A percentile compares a stretch with the other conserved stretches of the same genome.
These are phyloP conservation scores for Argopecten irradians DNA, from an alignment of 1,140 invertebrate genomes.

Conservation along the genomic window DNA sequence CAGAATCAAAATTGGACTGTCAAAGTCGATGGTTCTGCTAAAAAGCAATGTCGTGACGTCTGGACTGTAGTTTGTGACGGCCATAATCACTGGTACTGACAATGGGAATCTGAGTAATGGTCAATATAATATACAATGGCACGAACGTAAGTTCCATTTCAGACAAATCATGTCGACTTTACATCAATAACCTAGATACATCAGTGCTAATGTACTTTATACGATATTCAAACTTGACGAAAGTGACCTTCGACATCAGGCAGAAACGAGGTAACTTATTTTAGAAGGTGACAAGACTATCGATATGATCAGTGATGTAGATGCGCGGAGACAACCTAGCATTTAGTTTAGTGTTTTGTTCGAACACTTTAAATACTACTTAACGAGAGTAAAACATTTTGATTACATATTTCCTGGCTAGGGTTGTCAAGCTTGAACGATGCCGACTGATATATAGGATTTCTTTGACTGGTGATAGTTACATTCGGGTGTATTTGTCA, in stretches of 20 bases:
- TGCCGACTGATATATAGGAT: no score
- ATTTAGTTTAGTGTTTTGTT: no score
- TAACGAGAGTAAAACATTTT: no score
- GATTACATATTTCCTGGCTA: no score
- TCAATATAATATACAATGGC: neutral
- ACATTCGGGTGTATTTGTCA: no score
- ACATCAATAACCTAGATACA: neutral
- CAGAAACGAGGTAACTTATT: neutral
- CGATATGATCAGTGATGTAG: no score
- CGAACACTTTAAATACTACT: no score
- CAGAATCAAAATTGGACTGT: slow-evolving; percentile 17
- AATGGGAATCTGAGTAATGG: neutral
- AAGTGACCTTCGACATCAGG: neutral
- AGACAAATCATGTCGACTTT: neutral
- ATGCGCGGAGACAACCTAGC: no score
- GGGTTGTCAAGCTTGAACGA: no score
- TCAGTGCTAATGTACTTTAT: neutral
- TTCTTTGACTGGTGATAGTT: no score
- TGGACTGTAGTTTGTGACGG: neutral
- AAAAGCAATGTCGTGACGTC: slow-evolving; percentile 20
- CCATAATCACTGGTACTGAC: neutral
- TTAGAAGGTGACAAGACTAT: no score
- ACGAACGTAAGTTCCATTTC: neutral
- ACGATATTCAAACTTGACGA: neutral
- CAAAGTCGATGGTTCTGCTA: neutral